Percentiles rank a stretch among this genome's conserved stretches.
Conservation (phyloP, 2,888 invertebrate genomes). For the Nudaria mundana region DNA sequence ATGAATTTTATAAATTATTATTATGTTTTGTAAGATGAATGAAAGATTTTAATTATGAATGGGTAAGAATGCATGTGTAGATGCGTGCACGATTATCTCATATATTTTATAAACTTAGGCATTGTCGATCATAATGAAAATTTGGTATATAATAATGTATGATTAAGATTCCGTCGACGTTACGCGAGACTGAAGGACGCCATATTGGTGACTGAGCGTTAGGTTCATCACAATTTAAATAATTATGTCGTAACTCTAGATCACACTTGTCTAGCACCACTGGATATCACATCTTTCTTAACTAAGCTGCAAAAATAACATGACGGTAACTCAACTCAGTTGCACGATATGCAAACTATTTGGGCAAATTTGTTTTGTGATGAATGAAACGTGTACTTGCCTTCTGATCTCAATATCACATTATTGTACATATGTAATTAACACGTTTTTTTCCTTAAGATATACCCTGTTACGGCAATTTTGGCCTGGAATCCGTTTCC, state of each 20-base stretch:
- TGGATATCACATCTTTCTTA: too few species aligned
- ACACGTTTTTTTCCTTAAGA: conserved; percentile 52
- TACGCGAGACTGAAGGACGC: conserved; percentile 67
- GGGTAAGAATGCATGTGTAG: conserved; percentile 47
- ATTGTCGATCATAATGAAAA: conserved; percentile 63
- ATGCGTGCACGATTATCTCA: conserved; percentile 53
- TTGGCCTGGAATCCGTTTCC: conserved; percentile 10
- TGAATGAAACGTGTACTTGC: conserved; percentile 57
- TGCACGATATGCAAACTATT: too few species aligned
- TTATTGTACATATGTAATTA: conserved; percentile 78
- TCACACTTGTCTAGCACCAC: too few species aligned
- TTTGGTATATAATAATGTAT: conserved; percentile 62
- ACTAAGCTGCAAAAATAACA: too few species aligned
- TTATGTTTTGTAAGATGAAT: conserved; percentile 71
- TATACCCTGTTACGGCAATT: conserved; percentile 36
- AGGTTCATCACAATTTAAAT: conserved; percentile 57
- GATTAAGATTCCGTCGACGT: conserved; percentile 69
- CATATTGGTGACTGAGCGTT: conserved; percentile 70
- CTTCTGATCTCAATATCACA: conserved; percentile 65
- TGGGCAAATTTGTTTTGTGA: conserved; percentile 45
- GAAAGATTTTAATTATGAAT: conserved; percentile 50
- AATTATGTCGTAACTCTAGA: too few species aligned
- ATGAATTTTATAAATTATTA: conserved; percentile 78
- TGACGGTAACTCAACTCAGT: too few species aligned
- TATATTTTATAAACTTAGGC: conserved; percentile 72